phyloP scores from a whole-genome alignment of 2,797 vertebrate genomes.

The Onychomys arenicola region DNA sequence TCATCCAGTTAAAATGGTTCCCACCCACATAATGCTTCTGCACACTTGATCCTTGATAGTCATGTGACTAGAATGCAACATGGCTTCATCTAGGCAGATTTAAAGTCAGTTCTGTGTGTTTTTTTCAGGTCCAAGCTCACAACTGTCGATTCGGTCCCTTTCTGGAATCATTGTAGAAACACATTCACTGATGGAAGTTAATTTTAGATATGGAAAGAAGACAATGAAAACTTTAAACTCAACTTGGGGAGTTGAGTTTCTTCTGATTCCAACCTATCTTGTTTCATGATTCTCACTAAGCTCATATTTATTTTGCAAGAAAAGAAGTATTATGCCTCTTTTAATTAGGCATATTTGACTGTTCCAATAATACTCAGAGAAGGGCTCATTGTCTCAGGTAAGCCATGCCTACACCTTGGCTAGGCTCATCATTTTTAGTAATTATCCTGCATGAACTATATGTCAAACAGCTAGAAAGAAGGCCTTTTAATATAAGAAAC shows the following conservation, averaged over 20 bases:
- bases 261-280: neutral
- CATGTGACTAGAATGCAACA: neutral
- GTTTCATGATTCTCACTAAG: constrained; percentile 3
- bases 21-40: neutral
- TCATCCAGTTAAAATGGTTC: neutral
- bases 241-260: neutral
- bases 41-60: neutral
- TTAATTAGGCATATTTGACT: neutral
- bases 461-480: neutral
- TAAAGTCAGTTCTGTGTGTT: neutral
- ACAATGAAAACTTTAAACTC: neutral
- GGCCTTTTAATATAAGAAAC: neutral
- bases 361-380: neutral
- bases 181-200: neutral
- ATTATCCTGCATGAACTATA: neutral
- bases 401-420: neutral
- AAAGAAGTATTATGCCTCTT: neutral
- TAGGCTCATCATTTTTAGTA: neutral
- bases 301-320: constrained; percentile 16
- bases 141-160: neutral
- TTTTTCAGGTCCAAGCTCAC: neutral
- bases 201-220: neutral
- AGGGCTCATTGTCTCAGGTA: neutral
- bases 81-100: neutral
- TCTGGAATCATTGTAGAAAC: neutral